A percentile compares a stretch with the other conserved stretches of the same genome.
Conservation (phyloP, 2,113 vertebrate genomes). For the Ochotona princeps region DNA sequence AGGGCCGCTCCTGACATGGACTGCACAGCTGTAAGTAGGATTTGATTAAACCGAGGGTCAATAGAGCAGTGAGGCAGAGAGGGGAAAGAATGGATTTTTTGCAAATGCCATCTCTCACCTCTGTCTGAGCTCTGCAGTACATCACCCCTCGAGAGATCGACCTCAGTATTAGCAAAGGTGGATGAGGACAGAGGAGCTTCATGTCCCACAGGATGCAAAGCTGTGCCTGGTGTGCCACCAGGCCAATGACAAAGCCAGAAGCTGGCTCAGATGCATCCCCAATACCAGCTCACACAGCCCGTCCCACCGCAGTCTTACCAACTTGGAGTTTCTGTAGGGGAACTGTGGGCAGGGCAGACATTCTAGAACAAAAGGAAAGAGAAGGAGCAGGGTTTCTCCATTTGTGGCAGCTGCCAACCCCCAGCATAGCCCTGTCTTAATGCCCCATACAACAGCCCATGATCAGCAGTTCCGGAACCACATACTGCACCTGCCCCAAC, state of each 20-base stretch:
- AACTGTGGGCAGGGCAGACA: neutral
- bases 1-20: neutral
- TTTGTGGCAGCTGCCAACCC: neutral
- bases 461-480: neutral
- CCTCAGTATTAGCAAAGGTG: neutral
- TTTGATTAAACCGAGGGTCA: constrained; percentile 58
- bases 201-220: neutral
- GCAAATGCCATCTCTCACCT: constrained; percentile 53
- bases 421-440: neutral
- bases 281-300: neutral
- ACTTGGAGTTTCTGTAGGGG: neutral
- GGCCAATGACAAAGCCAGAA: neutral
- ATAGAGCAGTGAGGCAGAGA: neutral
- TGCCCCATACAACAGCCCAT: no score
- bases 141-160: neutral
- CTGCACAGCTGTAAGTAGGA: neutral
- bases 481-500: neutral
- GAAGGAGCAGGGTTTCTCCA: neutral
- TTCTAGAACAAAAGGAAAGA: neutral
- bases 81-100: constrained; percentile 53
- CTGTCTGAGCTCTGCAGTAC: neutral
- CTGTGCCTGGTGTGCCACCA: no score
- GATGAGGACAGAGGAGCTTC: neutral
- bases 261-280: no score
- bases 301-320: no score